These are phyloP conservation scores for Agriopis marginaria DNA, from an alignment of 2,888 invertebrate species.

Conservation along the genomic window DNA sequence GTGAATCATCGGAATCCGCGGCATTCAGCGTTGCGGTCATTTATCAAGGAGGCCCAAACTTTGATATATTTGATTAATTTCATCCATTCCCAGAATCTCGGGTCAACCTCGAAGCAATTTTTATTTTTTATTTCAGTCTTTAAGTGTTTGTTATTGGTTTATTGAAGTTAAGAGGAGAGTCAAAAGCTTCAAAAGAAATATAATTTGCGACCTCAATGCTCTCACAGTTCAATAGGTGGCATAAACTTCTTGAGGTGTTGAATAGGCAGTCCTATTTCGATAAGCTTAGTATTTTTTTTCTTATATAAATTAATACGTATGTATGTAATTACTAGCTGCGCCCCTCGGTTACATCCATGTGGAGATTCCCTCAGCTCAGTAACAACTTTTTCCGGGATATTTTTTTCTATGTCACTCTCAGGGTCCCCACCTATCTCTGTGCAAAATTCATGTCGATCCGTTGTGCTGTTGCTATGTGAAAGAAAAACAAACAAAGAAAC, in stretches of 20 bases:
- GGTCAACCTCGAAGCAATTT: conserved; percentile 13
- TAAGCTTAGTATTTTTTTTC: too few relatives aligned
- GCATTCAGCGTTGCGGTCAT: conserved; percentile 46
- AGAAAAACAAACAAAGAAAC: too few relatives aligned
- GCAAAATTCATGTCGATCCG: too few relatives aligned
- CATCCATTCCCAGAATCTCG: conserved; percentile 22
- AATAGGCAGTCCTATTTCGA: background rate
- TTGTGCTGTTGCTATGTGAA: too few relatives aligned
- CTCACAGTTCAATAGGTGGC: background rate
- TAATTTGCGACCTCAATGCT: conserved; percentile 3
- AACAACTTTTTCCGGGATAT: too few relatives aligned
- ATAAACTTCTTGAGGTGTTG: conserved; percentile 6
- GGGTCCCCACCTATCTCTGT: too few relatives aligned
- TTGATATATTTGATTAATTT: conserved; percentile 25
- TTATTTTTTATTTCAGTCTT: conserved; percentile 13
- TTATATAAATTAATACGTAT: too few relatives aligned
- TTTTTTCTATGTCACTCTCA: too few relatives aligned
- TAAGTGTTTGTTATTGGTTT: conserved; percentile 12
- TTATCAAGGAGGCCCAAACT: conserved; percentile 49
- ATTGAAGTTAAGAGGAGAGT: conserved; percentile 5
- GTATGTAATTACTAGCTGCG: too few relatives aligned
- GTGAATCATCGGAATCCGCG: conserved; percentile 49
- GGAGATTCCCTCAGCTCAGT: too few relatives aligned
- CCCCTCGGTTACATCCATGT: too few relatives aligned
- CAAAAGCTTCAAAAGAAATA: conserved; percentile 2